phyloP scores from a whole-genome alignment of 2,113 vertebrate genomes.

The Verasper variegatus region DNA sequence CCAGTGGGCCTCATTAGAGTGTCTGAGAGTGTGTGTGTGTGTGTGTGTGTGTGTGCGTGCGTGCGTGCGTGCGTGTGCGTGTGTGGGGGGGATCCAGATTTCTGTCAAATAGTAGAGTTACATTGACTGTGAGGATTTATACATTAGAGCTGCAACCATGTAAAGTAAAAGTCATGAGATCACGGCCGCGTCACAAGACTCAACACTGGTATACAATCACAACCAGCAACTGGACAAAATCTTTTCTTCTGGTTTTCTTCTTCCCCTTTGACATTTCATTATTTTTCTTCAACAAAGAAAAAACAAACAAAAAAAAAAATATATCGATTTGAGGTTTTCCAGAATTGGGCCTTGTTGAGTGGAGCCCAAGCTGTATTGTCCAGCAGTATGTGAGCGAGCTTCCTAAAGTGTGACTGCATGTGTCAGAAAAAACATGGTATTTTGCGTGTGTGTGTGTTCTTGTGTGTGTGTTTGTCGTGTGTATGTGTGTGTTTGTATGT shows the following conservation, averaged over 20 bases:
- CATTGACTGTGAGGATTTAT: slow-evolving; percentile 12
- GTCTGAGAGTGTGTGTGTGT: not conserved
- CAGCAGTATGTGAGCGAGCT: slow-evolving; percentile 65
- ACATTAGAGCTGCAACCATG: slow-evolving; percentile 22
- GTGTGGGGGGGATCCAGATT: not conserved
- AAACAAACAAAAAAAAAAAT: slow-evolving; percentile 53
- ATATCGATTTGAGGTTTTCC: slow-evolving; percentile 80
- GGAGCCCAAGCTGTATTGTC: slow-evolving; percentile 68
- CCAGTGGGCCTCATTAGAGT: slow-evolving; percentile 3
- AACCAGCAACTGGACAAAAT: slow-evolving; percentile 71
- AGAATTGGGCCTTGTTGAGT: slow-evolving; percentile 67
- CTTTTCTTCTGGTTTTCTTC: slow-evolving; percentile 28
- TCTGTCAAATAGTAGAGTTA: not conserved
- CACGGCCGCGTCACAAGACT: slow-evolving; percentile 38
- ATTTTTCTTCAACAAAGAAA: slow-evolving; percentile 74
- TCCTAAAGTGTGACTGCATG: slow-evolving; percentile 57
- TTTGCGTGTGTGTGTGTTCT: slow-evolving; percentile 5
- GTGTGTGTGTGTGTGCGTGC: not conserved
- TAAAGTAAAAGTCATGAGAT: slow-evolving; percentile 19
- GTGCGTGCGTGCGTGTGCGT: not conserved
- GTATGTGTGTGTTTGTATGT: slow-evolving; percentile 21
- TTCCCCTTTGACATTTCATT: slow-evolving; percentile 55
- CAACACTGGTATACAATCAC: slow-evolving; percentile 76
- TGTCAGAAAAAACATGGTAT: slow-evolving; percentile 60
- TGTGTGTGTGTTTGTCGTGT: not conserved